Evolutionary conservation across 2,113 vertebrate genomes (phyloP), one percentile per base, ranked within the genome.

Genomic region (Carassius carassius): DNA sequence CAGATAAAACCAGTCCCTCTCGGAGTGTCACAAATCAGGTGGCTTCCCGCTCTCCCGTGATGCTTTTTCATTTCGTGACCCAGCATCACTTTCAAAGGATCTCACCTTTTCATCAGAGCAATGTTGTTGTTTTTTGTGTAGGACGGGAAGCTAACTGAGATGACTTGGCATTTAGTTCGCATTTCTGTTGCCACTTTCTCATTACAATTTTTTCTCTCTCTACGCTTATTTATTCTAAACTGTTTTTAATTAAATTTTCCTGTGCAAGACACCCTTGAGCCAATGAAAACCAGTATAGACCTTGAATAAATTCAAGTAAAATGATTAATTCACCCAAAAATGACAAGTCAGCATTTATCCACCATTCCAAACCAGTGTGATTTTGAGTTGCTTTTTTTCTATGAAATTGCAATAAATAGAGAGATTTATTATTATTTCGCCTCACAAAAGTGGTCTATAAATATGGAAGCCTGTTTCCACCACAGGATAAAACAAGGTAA

Each of bases 51-150:
- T 51, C 62, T 81, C 58, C 7, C 16, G 16, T 41, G 25, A 21
- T 81, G 44, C 63, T 51, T 81, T 69, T 81, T 81, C 44, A 63
- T 78, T 78, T 78, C 6, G 56, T 63, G 58, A 47, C 13, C 41
- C 2, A 12, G 78, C 37, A 65, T 80, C 25, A 21, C 58, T 80
- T 80, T 19, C 35, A 29, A 25, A 80, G 25, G 58, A 13, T 41
- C 44, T 80, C 37, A 65, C 58, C 58, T 29, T 80, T 65, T 80
- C 58, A 80, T 19, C 14, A 0, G n/a, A 78, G 25, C 32, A 19
- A 1, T 51, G 13, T 41, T 16, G 16, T 23, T 41, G 8, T 32
- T 32, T 62, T 79, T 62, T 47, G 44, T 9, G 3, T 3, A 13
- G 72, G 14, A 74, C 19, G 14, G 17, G 14, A 35, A 37, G 76